Evolutionary conservation across 2,113 vertebrate species (phyloP).

Genomic region (Tricholaema leucomelas): DNA sequence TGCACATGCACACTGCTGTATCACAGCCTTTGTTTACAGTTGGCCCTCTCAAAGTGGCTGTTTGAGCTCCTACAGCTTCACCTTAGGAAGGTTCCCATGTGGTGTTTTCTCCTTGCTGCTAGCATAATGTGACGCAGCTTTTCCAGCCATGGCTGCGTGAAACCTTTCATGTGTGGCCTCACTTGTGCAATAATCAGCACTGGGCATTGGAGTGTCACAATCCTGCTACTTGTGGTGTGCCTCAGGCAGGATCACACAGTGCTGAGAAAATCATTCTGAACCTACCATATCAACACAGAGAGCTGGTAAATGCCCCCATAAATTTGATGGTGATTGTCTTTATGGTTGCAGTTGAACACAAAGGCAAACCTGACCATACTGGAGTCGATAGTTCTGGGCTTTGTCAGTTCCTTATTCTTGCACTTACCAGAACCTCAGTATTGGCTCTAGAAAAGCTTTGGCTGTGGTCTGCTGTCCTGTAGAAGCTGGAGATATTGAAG

Average conservation of each 20-base stretch:
- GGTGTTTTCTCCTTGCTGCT: conserved; percentile 10
- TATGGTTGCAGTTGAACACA: background rate
- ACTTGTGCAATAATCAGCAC: background rate
- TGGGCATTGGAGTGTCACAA: background rate
- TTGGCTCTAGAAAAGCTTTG: background rate
- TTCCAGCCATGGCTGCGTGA: background rate
- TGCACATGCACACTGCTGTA: too few relatives aligned
- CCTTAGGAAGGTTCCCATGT: background rate
- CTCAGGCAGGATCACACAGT: conserved; percentile 5
- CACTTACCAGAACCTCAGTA: background rate
- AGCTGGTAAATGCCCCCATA: background rate
- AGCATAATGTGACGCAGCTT: background rate
- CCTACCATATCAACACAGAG: background rate
- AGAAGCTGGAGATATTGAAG: background rate
- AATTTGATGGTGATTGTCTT: conserved; percentile 14
- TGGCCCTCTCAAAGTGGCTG: background rate
- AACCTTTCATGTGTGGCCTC: background rate
- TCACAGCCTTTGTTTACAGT: background rate
- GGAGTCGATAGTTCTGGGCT: background rate
- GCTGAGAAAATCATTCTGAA: background rate
- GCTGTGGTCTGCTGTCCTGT: background rate
- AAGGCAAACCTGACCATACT: background rate
- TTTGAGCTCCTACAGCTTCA: background rate
- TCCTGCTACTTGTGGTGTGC: background rate
- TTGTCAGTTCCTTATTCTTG: background rate